Conservation (phyloP, 92 coral and sea anemone genomes). For the Meandrina meandrites region DNA sequence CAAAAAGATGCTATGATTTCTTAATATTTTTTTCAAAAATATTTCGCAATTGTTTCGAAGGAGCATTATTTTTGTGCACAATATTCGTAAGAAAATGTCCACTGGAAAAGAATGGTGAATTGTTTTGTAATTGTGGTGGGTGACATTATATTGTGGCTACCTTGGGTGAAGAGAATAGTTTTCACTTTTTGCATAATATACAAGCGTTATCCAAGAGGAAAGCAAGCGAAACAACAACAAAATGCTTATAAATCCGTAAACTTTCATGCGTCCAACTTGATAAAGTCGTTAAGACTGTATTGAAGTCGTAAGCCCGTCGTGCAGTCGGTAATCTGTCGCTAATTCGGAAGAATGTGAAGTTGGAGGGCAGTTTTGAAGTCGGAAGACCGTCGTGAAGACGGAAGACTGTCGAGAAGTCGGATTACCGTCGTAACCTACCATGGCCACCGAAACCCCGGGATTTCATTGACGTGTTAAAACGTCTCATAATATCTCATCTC, state of each 20-base stretch:
- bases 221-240: too few species aligned
- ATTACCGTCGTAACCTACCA: background rate
- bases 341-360: too few species aligned
- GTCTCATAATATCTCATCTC: too few species aligned
- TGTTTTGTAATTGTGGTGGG: background rate
- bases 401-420: background rate
- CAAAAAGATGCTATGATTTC: background rate
- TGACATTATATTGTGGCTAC: background rate
- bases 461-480: background rate
- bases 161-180: background rate
- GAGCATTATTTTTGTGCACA: conserved; percentile 9
- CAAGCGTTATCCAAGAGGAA: too few species aligned
- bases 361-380: background rate
- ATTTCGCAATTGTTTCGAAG: conserved; percentile 4
- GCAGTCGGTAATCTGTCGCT: background rate
- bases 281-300: background rate
- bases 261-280: background rate
- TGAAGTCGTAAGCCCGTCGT: background rate
- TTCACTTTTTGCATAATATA: background rate
- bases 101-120: background rate
- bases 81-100: conserved; percentile 8
- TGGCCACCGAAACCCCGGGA: too few species aligned
- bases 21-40: background rate
- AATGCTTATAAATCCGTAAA: background rate
- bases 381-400: background rate